phyloP scores from a whole-genome alignment of 1,140 invertebrate species.

The Vollenhovia emeryi region DNA sequence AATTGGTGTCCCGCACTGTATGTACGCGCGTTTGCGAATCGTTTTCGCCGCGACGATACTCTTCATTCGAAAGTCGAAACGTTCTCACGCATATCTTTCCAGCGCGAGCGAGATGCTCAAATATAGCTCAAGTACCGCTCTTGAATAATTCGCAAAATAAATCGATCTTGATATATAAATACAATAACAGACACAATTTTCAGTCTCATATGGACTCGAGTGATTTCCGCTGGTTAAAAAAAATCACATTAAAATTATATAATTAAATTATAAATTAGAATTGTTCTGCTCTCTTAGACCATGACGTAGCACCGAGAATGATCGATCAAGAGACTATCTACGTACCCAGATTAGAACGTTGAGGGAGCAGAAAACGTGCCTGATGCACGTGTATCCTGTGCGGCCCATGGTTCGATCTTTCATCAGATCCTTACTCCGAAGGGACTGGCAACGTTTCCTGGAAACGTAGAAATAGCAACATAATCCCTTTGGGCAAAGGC shows the following conservation, averaged over 20 bases:
- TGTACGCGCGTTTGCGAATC: slow-evolving; percentile 22
- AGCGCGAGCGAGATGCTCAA: background rate
- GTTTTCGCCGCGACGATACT: background rate
- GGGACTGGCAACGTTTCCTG: slow-evolving; percentile 70
- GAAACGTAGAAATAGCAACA: slow-evolving; percentile 54
- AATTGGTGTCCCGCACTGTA: background rate
- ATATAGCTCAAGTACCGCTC: slow-evolving; percentile 35
- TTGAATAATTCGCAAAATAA: background rate
- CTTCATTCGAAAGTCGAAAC: background rate
- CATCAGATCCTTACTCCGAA: slow-evolving; percentile 44
- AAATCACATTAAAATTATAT: background rate
- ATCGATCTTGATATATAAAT: background rate
- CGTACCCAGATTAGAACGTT: slow-evolving; percentile 92
- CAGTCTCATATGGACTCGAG: background rate
- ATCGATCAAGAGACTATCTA: slow-evolving; percentile 53
- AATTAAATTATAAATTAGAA: too few species aligned
- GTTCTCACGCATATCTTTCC: background rate
- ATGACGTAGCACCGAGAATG: background rate
- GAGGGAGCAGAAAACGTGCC: slow-evolving; percentile 91
- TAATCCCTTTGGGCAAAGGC: background rate
- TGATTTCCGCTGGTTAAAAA: background rate
- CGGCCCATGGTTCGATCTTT: slow-evolving; percentile 86
- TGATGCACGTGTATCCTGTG: slow-evolving; percentile 92
- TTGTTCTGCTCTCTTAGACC: too few species aligned
- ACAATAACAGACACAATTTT: background rate